Evolutionary conservation across 2,113 vertebrate genomes (phyloP), one percentile per base, ranked within the genome.

Genomic region (Nothoprocta pentlandii): DNA sequence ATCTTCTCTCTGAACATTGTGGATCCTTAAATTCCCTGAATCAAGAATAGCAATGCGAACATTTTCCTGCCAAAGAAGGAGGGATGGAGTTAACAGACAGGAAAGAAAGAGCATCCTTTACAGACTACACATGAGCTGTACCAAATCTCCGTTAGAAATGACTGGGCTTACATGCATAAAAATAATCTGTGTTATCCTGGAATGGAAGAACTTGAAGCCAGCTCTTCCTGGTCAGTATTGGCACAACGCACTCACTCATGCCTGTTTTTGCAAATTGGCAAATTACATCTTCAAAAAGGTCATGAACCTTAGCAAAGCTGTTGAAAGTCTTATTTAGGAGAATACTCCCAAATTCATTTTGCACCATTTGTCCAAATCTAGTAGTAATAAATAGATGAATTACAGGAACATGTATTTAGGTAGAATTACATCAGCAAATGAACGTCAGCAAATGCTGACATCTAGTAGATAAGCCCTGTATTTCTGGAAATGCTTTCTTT

Each of bases 21-120:
- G 99, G 86, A 99, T 99, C 97, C 99, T 99, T 96, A 99, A 88
- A 56, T 98, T 98, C 22, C 99, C 99, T 4, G 98, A 99, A 90
- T 99, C 99, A 2, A 99, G 98, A 92, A 99, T 97, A 51, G 98
- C 98, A 78, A 99, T 98, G 17, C 99, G 98, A 51, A 98, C 97
- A 16, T 97, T 99, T 89, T 99, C 97, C 99, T 99, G 96, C 34
- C 91, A 2, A 61, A 87, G 46, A 83, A 56, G 8, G 32, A 86
- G 7, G 3, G 14, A 7, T 32, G 2, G 2, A 75, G 26, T 9
- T 88, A 59, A 90, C 53, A 20, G 10, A 56, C 28, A 77, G 36
- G 76, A 66, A 44, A 32, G 51, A 20, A 7, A 71, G 14, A 30
- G 41, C 19, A 54, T 41, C 49, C 2, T 89, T 8, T 66, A 34